These are phyloP conservation scores for Phalera bucephala DNA, from an alignment of 2,888 invertebrate species.

Conservation along the genomic window DNA sequence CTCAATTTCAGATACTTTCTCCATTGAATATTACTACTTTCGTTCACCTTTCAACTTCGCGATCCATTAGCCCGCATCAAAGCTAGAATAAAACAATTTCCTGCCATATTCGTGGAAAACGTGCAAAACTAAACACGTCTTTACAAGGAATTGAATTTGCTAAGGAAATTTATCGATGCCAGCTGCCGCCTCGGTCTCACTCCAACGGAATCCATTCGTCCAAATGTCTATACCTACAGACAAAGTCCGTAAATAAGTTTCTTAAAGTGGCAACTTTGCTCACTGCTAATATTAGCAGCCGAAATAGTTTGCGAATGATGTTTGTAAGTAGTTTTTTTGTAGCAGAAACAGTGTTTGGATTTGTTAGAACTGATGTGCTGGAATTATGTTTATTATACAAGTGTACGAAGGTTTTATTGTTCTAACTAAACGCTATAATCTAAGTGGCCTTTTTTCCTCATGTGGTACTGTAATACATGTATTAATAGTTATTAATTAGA, in stretches of 20 bases:
- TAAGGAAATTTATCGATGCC: constrained; percentile 22
- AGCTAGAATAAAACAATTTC: constrained; percentile 8
- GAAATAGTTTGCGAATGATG: constrained; percentile 15
- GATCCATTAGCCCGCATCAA: constrained; percentile 9
- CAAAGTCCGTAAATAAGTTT: constrained; percentile 33
- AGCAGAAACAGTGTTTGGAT: constrained; percentile 1
- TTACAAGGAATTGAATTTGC: constrained; percentile 13
- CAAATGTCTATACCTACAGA: constrained; percentile 17
- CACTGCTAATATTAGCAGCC: constrained; percentile 13
- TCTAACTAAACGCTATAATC: constrained; percentile 1
- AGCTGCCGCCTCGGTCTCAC: constrained; percentile 17
- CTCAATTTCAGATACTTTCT: neutral
- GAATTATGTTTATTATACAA: neutral
- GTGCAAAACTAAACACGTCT: constrained; percentile 3
- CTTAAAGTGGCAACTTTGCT: constrained; percentile 22
- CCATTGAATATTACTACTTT: neutral
- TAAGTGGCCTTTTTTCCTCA: no score
- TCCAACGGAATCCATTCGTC: constrained; percentile 24
- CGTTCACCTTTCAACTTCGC: neutral
- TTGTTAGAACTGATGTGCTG: neutral
- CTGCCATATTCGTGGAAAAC: neutral
- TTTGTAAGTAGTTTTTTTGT: constrained; percentile 19
- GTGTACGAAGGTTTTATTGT: neutral
- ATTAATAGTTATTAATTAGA: no score
- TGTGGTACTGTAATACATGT: no score